phyloP scores from a whole-genome alignment of 2,888 invertebrate genomes.

The Microdon myrmicae region DNA sequence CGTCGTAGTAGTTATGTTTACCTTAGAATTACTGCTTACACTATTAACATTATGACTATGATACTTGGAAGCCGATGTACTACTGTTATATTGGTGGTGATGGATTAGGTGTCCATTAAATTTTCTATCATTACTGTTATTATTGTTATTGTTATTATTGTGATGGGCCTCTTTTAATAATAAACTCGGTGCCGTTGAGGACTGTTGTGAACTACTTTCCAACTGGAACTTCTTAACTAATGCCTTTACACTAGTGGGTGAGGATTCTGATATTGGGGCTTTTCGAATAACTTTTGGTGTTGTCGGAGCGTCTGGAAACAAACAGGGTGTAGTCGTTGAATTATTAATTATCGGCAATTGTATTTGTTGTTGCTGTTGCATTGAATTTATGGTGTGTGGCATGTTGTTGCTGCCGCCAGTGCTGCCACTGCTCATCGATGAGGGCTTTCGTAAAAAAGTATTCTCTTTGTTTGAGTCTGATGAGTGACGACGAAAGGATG shows the following conservation, averaged over 20 bases:
- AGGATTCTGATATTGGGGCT: constrained; percentile 70
- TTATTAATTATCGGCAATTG: constrained; percentile 52
- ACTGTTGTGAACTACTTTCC: constrained; percentile 55
- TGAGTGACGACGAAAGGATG: constrained; percentile 57
- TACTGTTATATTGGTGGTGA: constrained; percentile 34
- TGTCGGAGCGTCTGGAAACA: constrained; percentile 74
- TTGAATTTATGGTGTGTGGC: constrained; percentile 36
- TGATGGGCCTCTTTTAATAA: constrained; percentile 44
- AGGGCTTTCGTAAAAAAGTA: constrained; percentile 61
- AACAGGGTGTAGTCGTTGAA: constrained; percentile 58
- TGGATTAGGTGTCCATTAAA: constrained; percentile 32
- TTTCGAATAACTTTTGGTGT: constrained; percentile 76
- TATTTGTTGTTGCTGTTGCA: constrained; percentile 53
- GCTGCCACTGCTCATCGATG: constrained; percentile 43
- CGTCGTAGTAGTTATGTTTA: constrained; percentile 37
- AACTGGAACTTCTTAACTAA: constrained; percentile 66
- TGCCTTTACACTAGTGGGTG: constrained; percentile 66
- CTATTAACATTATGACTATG: constrained; percentile 43
- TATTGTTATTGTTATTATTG: constrained; percentile 45
- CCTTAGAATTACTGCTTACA: constrained; percentile 45
- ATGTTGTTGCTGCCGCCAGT: constrained; percentile 26
- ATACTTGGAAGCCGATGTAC: constrained; percentile 40
- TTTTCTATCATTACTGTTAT: constrained; percentile 43
- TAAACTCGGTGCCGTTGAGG: constrained; percentile 28
- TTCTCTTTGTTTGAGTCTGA: constrained; percentile 65